These are phyloP conservation scores for Stichodactyla mertensii DNA, from an alignment of 64 coral and sea anemone genomes.

Conservation along the genomic window DNA sequence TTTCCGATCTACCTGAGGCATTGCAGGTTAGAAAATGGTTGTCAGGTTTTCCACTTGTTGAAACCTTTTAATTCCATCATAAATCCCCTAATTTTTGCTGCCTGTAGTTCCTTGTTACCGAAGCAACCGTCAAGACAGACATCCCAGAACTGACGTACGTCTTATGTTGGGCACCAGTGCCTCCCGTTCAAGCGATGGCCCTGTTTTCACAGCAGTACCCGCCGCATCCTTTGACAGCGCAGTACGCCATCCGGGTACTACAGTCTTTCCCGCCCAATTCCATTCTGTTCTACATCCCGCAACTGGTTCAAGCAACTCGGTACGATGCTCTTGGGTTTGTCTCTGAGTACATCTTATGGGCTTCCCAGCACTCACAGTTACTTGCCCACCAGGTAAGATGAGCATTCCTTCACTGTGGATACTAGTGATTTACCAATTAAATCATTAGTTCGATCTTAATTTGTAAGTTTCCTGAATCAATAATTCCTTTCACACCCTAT, in stretches of 20 bases:
- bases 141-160: conserved; percentile 79
- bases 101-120: conserved; percentile 81
- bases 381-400: conserved; percentile 85
- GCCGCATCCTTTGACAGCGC: conserved; percentile 81
- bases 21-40: conserved; percentile 50
- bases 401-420: too few relatives aligned
- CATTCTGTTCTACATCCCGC: conserved; percentile 88
- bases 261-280: conserved; percentile 94
- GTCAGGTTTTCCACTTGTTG: background rate
- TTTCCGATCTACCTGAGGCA: conserved; percentile 76
- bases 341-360: conserved; percentile 93
- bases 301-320: conserved; percentile 85
- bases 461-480: too few relatives aligned
- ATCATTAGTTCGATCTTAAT: too few relatives aligned
- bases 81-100: background rate
- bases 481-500: too few relatives aligned
- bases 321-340: conserved; percentile 93
- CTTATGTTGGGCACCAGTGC: conserved; percentile 86
- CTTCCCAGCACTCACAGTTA: conserved; percentile 80
- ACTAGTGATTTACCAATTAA: too few relatives aligned
- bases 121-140: conserved; percentile 73
- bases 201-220: conserved; percentile 97
- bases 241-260: conserved; percentile 89
- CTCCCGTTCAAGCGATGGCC: conserved; percentile 88
- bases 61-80: too few relatives aligned